Base-by-base conservation (phyloP, 2,113 vertebrate genomes). In the Ornithorhynchus anatinus region DNA sequence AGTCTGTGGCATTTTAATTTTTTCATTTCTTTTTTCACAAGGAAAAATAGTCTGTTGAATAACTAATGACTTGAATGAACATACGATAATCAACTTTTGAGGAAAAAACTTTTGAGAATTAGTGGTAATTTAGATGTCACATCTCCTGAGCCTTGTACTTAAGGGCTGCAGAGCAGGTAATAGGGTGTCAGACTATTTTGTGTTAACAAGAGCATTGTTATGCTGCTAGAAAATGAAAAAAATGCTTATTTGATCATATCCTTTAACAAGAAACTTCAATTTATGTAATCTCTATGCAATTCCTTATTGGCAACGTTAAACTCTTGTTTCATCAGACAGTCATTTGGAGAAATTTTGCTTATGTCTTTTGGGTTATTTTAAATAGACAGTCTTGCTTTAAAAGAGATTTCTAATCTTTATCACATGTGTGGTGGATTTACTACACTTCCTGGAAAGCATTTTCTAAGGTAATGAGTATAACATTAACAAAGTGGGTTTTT, bases 341-440 rank as follows among this genome's bases (percentile, higher is more conserved):
- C 84, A 16, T 69, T 58, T 79, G 37, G 56, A 77, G 60, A 51
- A 59, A 44, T 69, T 58, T 39, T 75, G 72, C 70, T 57, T 47
- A 38, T 69, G 53, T 54, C 9, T 73, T 84, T 81, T 81, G 29
- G 59, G 35, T 65, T 81, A 79, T 75, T 84, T 83, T 64, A 75
- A 88, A 84, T 47, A 25, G 57, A 61, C 12, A 77, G 51, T 36
- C 69, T 38, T 74, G 40, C 72, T 78, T 69, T 72, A 78, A 82
- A 89, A 74, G 50, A 77, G 29, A 35, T 52, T 69, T 87, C 32
- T 77, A 81, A 69, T 82, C 80, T 81, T 83, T 82, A 71, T 84
- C 71, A 69, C 68, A 70, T 87, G 44, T 75, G 57, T 79, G 61
- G 13, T 70, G 62, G 64, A 77, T 84, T 86, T 84, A 79, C 75